Evolutionary conservation across 2,797 vertebrate species (phyloP), one percentile per base, ranked within the genome.

Genomic region (Gastrophryne carolinensis): DNA sequence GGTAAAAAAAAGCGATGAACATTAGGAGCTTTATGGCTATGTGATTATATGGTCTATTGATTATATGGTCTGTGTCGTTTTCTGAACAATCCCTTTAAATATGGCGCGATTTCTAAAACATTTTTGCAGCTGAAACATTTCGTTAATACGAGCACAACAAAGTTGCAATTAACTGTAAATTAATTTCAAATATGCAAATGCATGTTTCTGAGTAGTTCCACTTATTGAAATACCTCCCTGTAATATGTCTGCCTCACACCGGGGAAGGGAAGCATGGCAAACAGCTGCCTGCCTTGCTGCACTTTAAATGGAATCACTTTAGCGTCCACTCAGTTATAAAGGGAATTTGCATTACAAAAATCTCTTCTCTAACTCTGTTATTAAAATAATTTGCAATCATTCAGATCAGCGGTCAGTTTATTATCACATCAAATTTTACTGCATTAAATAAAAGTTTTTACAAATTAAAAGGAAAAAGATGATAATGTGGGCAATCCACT

Each of bases 131-230:
- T 62, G 34, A 13, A 39, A 5, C 5, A n/a, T 23, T 10, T n/a
- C 21, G 35, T 13, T 62, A 62, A 62, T 62, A 23, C 41, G 4
- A n/a, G 21, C 35, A 27, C 34, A 39, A 41, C 58, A 41, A 62
- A 62, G 41, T 62, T 21, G 37, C 21, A 62, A 62, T 62, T 41
- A 41, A 62, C 35, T 41, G 3, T 26, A 62, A 39, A 35, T n/a
- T 24, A 23, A 62, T 62, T 62, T 9, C 6, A 26, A 62, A n/a
- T 37, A 62, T 62, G 58, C 58, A 62, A 62, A 62, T 62, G n/a
- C 41, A 27, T 62, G 35, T 41, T 34, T 49, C 44, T 49, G 21
- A 49, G 4, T 13, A 41, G 35, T 24, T 41, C 2, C 15, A n/a
- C 21, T 41, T 37, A 62, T 62, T 41, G 27, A 37, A 23, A 61